phyloP scores from a whole-genome alignment of 2,797 vertebrate species.

The Cacajao melanocephalus region DNA sequence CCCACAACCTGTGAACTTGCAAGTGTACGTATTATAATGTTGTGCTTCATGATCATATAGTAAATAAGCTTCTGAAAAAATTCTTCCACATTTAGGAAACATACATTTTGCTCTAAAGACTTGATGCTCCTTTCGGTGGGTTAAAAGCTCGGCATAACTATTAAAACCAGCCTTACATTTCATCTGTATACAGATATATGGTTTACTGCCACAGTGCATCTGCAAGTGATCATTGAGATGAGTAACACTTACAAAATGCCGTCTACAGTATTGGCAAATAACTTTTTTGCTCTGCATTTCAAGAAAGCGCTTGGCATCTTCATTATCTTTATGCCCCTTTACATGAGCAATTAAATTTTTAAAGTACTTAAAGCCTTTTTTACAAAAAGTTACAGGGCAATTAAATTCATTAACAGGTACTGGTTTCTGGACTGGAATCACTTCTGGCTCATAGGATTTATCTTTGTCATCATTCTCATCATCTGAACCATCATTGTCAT shows the following conservation, averaged over 20 bases:
- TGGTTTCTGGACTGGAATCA: conserved; percentile 81
- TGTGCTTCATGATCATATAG: conserved; percentile 98
- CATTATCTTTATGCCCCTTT: conserved; percentile 92
- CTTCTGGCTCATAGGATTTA: conserved; percentile 84
- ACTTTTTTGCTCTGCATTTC: conserved; percentile 98
- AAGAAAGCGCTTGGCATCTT: conserved; percentile 95
- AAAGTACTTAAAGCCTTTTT: conserved; percentile 96
- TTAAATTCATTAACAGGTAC: conserved; percentile 88
- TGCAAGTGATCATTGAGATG: conserved; percentile 98
- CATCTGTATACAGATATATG: conserved; percentile 98
- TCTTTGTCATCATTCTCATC: conserved; percentile 87
- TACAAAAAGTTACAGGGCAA: conserved; percentile 91
- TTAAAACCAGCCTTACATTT: conserved; percentile 97
- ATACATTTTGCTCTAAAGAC: conserved; percentile 96
- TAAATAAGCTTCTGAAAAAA: conserved; percentile 95
- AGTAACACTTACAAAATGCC: conserved; percentile 95
- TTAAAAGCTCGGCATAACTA: conserved; percentile 92
- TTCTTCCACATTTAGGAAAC: conserved; percentile 96
- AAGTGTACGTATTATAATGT: conserved; percentile 98
- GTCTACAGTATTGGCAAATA: conserved; percentile 97
- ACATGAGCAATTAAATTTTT: conserved; percentile 96
- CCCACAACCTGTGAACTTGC: conserved; percentile 90
- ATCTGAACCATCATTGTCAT: conserved; percentile 86
- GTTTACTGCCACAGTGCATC: conserved; percentile 96
- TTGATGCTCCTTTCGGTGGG: conserved; percentile 93